Base-by-base conservation (phyloP, 30 jellyfish, hydroid and myxozoan species). In the Hydractinia echinata region DNA sequence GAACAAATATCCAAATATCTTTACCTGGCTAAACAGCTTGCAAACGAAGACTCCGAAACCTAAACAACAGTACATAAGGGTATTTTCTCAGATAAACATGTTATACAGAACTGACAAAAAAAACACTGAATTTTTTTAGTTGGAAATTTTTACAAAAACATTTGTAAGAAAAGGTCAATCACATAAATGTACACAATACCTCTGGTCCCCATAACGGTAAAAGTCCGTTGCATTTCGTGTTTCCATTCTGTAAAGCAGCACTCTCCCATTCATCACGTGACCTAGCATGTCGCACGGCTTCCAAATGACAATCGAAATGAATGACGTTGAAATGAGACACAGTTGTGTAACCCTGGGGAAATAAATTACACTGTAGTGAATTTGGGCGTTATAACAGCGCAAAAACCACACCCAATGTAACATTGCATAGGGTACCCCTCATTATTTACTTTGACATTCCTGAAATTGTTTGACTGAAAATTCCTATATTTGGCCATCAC, bases 261-360 rank as follows among this genome's bases (percentile, higher is more conserved):
- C 99, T 93, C 30, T 93, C 99, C 99, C 99, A 93, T 79, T 93
- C 99, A 67, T 93, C 99, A 71, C 99, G 92, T 4, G 99, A 87
- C 48, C 99, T 76, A 20, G 99, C 99, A 82, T 93, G 99, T 76
- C 98, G 86, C 73, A 93, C 96, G 4, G 99, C 99, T 76, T 93
- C 99, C 81, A 86, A 81, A 81, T 93, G 99, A 76, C 99, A 93
- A 66, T 93, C 99, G 54, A 87, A 89, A 64, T 93, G 99, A 76
- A 93, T 82, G 70, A 93, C 95, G 71, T 93, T 93, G 87, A 93
- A 93, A 69, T 93, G 96, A 55, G 99, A 93, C 15, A 93, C 99
- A 5, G 99, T 83, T 16, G 95, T 67, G 68, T 93, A 93, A 20
- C 99, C 99, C 99, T 93, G 51, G 8, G n/a, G 67, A 60, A 51